Evolutionary conservation across 2,888 invertebrate species (phyloP).

Genomic region (Argyresthia goedartella): DNA sequence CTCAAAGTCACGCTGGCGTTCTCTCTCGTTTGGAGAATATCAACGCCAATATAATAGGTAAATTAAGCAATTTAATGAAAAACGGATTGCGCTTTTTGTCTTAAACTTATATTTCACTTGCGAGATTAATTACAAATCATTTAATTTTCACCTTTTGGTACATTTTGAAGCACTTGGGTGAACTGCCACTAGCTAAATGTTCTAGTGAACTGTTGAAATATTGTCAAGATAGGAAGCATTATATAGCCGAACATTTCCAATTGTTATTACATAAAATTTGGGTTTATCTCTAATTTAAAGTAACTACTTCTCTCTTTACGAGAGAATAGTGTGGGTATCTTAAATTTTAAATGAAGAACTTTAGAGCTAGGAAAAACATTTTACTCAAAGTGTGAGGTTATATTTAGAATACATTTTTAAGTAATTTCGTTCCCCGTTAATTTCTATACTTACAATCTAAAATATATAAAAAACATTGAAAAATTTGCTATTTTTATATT

Average conservation of each 20-base stretch:
- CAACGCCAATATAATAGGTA: too few relatives aligned
- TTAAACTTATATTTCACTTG: neutral
- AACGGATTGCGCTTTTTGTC: too few relatives aligned
- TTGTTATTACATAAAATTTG: constrained; percentile 48
- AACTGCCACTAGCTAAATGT: constrained; percentile 46
- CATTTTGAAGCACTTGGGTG: constrained; percentile 41
- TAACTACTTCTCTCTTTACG: constrained; percentile 19
- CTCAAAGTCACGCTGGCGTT: too few relatives aligned
- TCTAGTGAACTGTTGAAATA: constrained; percentile 52
- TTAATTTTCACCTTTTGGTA: constrained; percentile 31
- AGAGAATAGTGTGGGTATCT: constrained; percentile 32
- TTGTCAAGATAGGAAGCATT: constrained; percentile 40
- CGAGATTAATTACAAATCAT: neutral
- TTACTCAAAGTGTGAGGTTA: too few relatives aligned
- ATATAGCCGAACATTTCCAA: constrained; percentile 38
- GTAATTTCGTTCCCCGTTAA: too few relatives aligned
- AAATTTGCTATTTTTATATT: too few relatives aligned
- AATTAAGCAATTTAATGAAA: too few relatives aligned
- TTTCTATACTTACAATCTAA: too few relatives aligned
- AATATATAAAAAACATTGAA: too few relatives aligned
- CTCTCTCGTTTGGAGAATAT: too few relatives aligned
- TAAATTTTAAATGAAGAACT: neutral
- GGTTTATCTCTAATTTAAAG: constrained; percentile 36
- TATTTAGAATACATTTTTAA: too few relatives aligned
- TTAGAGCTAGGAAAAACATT: too few relatives aligned